A percentile compares a stretch with the other conserved stretches of the same genome.
Conservation (phyloP, 2,888 invertebrate genomes). For the Cantharis lateralis region DNA sequence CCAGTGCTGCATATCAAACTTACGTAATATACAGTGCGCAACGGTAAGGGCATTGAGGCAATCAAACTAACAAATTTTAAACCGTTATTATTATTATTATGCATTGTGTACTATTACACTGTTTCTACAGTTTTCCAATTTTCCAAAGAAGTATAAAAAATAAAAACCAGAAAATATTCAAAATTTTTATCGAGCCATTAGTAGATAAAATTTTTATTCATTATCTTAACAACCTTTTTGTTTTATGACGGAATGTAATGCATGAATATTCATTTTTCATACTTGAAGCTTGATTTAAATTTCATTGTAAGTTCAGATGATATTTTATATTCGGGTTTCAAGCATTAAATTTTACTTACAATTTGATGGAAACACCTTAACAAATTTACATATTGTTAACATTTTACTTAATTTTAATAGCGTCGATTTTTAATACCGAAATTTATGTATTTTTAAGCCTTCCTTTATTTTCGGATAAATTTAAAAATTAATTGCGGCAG, state of each 20-base stretch:
- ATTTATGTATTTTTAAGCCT: neutral
- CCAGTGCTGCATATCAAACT: too few species aligned
- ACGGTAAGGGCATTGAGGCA: too few species aligned
- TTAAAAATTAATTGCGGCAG: neutral
- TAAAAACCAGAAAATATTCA: neutral
- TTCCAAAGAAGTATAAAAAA: neutral
- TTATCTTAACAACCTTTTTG: neutral
- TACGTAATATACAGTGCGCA: too few species aligned
- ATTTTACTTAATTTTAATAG: neutral
- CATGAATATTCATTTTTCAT: neutral
- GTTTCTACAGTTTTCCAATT: too few species aligned
- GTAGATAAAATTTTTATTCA: neutral
- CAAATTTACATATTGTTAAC: neutral
- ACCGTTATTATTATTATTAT: too few species aligned
- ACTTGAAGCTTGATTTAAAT: neutral
- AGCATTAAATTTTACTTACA: neutral
- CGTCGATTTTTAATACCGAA: neutral
- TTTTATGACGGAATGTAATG: neutral
- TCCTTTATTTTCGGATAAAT: neutral
- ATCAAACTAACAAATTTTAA: too few species aligned
- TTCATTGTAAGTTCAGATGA: neutral
- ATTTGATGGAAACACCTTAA: neutral
- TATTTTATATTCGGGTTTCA: neutral
- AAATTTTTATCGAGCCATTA: neutral
- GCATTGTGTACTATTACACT: too few species aligned